phyloP scores from a whole-genome alignment of 23 tunicate genomes.

The Halocynthia aurantium region DNA sequence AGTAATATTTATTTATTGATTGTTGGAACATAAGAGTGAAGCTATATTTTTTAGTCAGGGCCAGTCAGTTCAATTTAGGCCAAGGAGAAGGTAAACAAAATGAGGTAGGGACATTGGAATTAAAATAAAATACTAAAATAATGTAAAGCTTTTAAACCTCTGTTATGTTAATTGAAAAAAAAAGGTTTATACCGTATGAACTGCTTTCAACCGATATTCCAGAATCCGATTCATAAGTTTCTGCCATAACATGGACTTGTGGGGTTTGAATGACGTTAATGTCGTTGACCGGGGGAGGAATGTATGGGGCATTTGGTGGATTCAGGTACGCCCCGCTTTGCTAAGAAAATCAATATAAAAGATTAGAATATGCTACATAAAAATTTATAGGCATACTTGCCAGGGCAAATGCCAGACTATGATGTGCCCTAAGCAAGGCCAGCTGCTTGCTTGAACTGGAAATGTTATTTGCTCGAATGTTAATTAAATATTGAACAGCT shows the following conservation, averaged over 20 bases:
- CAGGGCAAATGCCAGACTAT: too few relatives aligned
- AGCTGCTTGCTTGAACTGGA: too few relatives aligned
- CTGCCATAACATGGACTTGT: conserved; percentile 15
- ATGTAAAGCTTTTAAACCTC: not conserved
- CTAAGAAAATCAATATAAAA: not conserved
- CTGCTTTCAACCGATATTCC: conserved; percentile 54
- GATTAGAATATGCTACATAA: not conserved
- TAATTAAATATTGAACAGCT: too few relatives aligned
- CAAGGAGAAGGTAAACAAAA: too few relatives aligned
- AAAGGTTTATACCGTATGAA: conserved; percentile 30
- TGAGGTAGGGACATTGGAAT: too few relatives aligned
- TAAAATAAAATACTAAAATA: not conserved
- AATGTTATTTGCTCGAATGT: too few relatives aligned
- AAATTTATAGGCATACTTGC: not conserved
- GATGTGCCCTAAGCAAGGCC: too few relatives aligned
- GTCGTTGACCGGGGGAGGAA: conserved; percentile 47
- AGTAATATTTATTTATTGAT: too few relatives aligned
- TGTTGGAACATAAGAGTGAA: too few relatives aligned
- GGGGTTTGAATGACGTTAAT: not conserved
- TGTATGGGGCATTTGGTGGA: conserved; percentile 37
- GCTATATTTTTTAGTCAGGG: too few relatives aligned
- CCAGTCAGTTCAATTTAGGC: too few relatives aligned
- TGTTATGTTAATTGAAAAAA: not conserved
- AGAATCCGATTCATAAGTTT: conserved; percentile 42
- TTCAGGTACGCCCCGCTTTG: conserved; percentile 46